Percentiles rank a stretch among this genome's conserved stretches.
Evolutionary conservation across 2,797 vertebrate genomes (phyloP).

Genomic region (Macropus fuliginosus): DNA sequence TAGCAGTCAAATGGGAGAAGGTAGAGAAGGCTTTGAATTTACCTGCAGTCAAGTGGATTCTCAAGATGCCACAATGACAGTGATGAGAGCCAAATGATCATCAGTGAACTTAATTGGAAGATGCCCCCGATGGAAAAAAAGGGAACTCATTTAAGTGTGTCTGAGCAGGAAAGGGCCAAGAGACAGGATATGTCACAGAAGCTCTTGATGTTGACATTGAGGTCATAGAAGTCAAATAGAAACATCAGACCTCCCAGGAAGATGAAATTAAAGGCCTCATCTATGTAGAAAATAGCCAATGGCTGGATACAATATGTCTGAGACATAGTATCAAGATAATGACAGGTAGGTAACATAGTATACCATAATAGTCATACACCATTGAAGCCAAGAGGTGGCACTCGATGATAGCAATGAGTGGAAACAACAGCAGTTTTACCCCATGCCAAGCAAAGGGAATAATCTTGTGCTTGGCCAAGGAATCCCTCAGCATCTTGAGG

Average conservation of each 20-base stretch:
- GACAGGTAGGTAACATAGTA: constrained; percentile 51
- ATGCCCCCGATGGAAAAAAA: constrained; percentile 21
- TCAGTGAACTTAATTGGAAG: constrained; percentile 6
- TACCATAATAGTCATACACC: constrained; percentile 32
- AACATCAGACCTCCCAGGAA: constrained; percentile 45
- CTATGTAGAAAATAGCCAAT: constrained; percentile 31
- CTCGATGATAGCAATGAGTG: constrained; percentile 49
- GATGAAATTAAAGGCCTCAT: constrained; percentile 29
- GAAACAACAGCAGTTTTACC: constrained; percentile 45
- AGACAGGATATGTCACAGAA: constrained; percentile 46
- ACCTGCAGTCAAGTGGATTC: constrained; percentile 37
- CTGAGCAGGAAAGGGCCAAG: constrained; percentile 51
- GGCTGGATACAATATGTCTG: constrained; percentile 7
- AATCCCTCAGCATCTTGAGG: constrained; percentile 41
- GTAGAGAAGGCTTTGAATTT: constrained; percentile 50
- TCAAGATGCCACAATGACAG: constrained; percentile 42
- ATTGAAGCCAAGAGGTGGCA: constrained; percentile 57
- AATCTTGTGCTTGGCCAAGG: constrained; percentile 48
- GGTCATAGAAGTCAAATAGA: constrained; percentile 35
- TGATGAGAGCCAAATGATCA: background rate
- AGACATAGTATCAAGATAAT: constrained; percentile 22
- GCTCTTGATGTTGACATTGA: constrained; percentile 16
- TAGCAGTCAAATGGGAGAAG: constrained; percentile 27
- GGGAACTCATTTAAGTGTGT: constrained; percentile 21
- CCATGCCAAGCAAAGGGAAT: constrained; percentile 59